Conservation (phyloP, 2,113 vertebrate species). For the Lamprotornis superbus region DNA sequence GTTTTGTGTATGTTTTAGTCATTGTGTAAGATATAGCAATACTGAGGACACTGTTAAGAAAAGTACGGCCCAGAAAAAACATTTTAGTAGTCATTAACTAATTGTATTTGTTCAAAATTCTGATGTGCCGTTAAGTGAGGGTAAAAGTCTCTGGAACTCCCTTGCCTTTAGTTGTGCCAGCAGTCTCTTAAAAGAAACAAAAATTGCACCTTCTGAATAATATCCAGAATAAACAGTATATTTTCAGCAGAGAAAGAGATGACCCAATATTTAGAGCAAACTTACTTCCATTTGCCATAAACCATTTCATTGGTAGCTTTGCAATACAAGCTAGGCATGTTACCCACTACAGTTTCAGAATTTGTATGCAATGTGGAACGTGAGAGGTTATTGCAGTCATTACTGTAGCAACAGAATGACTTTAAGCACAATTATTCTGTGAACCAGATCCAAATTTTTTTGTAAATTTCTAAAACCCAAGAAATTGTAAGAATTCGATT, state of each 20-base stretch:
- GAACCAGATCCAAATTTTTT: constrained; percentile 13
- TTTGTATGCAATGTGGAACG: not conserved
- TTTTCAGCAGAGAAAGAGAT: not conserved
- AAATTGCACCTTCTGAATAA: not conserved
- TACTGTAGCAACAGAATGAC: not conserved
- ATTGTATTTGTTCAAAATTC: not conserved
- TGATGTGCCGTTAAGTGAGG: not conserved
- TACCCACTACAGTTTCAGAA: not conserved
- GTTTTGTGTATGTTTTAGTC: not conserved
- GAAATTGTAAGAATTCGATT: not conserved
- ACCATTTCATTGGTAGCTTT: not conserved
- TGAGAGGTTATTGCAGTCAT: not conserved
- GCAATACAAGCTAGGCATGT: not conserved
- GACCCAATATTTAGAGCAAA: not conserved
- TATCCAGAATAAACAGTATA: not conserved
- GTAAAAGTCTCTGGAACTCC: not conserved
- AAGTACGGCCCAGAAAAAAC: not conserved
- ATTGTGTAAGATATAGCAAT: constrained; percentile 1
- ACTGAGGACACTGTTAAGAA: not conserved
- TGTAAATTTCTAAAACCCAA: constrained; percentile 25
- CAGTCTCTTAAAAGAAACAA: not conserved
- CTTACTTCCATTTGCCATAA: not conserved
- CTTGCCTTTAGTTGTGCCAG: constrained; percentile 1
- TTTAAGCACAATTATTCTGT: constrained; percentile 50
- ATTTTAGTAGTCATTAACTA: not conserved